Percentiles rank a stretch among this genome's conserved stretches.
Evolutionary conservation across 1,140 invertebrate genomes (phyloP).

Genomic region (Mylabris phalerata): DNA sequence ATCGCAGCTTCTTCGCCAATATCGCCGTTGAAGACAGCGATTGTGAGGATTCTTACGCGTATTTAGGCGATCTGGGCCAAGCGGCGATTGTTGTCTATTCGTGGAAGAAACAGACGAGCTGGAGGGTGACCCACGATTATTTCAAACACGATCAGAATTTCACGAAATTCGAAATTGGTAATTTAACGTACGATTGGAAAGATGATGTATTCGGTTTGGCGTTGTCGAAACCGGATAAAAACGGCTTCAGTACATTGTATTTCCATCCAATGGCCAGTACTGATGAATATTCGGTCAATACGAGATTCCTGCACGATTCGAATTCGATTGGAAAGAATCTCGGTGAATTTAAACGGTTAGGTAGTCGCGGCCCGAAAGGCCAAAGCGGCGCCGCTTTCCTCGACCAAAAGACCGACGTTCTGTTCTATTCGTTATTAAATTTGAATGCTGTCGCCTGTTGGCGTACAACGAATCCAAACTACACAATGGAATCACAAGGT

Average conservation of each 20-base stretch:
- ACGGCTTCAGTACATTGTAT: constrained; percentile 64
- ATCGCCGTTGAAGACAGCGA: constrained; percentile 64
- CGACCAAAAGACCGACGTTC: constrained; percentile 60
- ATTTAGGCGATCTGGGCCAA: constrained; percentile 57
- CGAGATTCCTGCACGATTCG: constrained; percentile 54
- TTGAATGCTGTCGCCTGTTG: constrained; percentile 71
- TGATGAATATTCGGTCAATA: constrained; percentile 65
- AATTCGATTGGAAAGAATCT: constrained; percentile 50
- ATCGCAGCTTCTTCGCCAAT: constrained; percentile 64
- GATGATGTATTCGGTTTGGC: constrained; percentile 70
- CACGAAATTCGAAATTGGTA: constrained; percentile 64
- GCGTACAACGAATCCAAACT: constrained; percentile 59
- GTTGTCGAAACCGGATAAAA: constrained; percentile 48
- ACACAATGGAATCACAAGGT: constrained; percentile 58
- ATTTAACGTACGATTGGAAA: constrained; percentile 64
- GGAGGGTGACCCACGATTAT: constrained; percentile 62
- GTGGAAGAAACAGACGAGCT: constrained; percentile 57
- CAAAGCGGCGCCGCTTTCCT: constrained; percentile 69
- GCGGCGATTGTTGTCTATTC: constrained; percentile 64
- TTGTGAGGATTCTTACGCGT: constrained; percentile 60
- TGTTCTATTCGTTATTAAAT: constrained; percentile 70
- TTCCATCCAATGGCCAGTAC: constrained; percentile 71
- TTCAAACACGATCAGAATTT: constrained; percentile 63
- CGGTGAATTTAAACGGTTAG: constrained; percentile 59
- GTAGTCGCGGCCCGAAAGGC: constrained; percentile 59